These are phyloP conservation scores for Drosophila meridionalis DNA, from an alignment of 2,888 invertebrate species.

Conservation along the genomic window DNA sequence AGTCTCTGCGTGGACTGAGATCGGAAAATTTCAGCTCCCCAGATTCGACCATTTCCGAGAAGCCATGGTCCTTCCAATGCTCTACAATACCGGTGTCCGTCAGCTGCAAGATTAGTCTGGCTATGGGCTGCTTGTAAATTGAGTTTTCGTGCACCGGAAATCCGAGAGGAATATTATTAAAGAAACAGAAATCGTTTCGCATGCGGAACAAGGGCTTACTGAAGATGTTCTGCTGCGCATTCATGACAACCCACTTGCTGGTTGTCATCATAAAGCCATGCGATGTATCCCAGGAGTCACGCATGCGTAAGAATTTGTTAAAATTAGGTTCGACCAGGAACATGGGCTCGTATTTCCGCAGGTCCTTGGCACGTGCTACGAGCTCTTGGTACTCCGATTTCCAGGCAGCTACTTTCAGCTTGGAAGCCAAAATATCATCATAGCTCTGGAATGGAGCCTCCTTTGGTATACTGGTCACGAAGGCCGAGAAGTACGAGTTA, in stretches of 20 bases:
- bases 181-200: slow-evolving; percentile 74
- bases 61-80: slow-evolving; percentile 64
- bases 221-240: slow-evolving; percentile 79
- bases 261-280: slow-evolving; percentile 72
- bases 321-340: slow-evolving; percentile 65
- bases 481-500: slow-evolving; percentile 80
- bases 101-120: slow-evolving; percentile 65
- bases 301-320: slow-evolving; percentile 51
- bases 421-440: slow-evolving; percentile 73
- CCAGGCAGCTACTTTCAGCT: slow-evolving; percentile 64
- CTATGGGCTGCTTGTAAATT: slow-evolving; percentile 63
- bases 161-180: slow-evolving; percentile 67
- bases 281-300: slow-evolving; percentile 70
- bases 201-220: slow-evolving; percentile 70
- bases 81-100: slow-evolving; percentile 59
- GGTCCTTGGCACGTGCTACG: slow-evolving; percentile 30
- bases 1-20: slow-evolving; percentile 57
- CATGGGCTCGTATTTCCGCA: slow-evolving; percentile 65
- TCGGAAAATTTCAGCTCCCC: slow-evolving; percentile 64
- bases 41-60: slow-evolving; percentile 69
- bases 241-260: slow-evolving; percentile 71
- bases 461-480: slow-evolving; percentile 78
- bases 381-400: slow-evolving; percentile 66
- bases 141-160: slow-evolving; percentile 81
- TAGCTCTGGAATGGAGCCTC: slow-evolving; percentile 54